Base-by-base conservation (phyloP, 1,140 invertebrate species). In the Drosophila equinoxialis region DNA sequence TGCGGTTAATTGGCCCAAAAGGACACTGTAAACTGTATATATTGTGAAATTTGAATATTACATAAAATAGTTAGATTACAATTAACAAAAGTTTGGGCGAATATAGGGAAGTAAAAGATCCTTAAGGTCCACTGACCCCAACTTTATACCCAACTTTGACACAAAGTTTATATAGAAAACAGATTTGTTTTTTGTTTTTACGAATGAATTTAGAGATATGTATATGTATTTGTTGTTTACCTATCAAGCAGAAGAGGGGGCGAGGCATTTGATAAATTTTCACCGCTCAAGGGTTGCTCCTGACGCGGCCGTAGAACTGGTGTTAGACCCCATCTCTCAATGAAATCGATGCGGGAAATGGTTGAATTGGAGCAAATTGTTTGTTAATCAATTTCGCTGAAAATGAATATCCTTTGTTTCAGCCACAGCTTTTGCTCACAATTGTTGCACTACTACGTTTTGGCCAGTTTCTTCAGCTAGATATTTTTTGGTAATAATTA, bases 301-400 rank as follows among this genome's bases (percentile, higher is more conserved):
- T 97, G 96, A 95, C 96, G 96, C 95, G 96, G 96, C 94, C 95
- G 96, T 95, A 97, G 96, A 95, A 97, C 96, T 95, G 97, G 96
- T 94, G 96, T 97, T 94, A 97, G 96, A 95, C 97, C 96, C 97
- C 96, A 97, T 97, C 96, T 96, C 94, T 97, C 97, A 94, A 97
- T 95, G 94, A 97, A 96, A 95, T 97, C 96, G 96, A 97, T 96
- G 94, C 96, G 96, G 94, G 96, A 96, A 98, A 98, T 97, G 95
- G 96, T 97, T 92, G 90, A 90, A 75, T 81, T 80, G 81, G 91
- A 91, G 83, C 90, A 79, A 79, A 80, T 90, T 79, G 77, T 79
- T 77, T 76, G 72, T 51, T 51, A 51, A 51, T 51, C 45, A 81
- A 87, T 87, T 80, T 79, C 74, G 7, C 4, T 51, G 17, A 23